Evolutionary conservation across 2,797 vertebrate genomes (phyloP), one percentile per base, ranked within the genome.

Genomic region (Sebastes flavidus): DNA sequence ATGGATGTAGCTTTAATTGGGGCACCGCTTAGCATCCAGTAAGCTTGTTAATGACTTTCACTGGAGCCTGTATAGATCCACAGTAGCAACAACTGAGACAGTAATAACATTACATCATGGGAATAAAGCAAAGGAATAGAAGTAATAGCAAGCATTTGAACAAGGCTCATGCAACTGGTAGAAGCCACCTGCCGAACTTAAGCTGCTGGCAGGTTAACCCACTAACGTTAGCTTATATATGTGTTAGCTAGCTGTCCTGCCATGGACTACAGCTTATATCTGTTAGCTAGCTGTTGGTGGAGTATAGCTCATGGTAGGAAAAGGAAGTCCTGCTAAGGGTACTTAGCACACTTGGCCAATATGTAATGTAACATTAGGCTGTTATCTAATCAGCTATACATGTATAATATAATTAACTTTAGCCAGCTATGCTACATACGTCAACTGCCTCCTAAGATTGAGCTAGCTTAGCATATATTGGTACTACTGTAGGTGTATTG

Each of bases 31-130:
- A 70, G 22, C 60, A 22, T 13, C n/a, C 24, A 52, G 18, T 62
- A 63, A 74, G 36, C 60, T 20, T 3, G 66, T 77, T 75, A 61
- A 71, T 62, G 77, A 58, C 65, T 71, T 58, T 67, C 55, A 71
- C 52, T 38, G 2, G 4, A 2, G 29, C 25, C 11, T 9, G 1
- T 34, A 16, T 2, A 10, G 1, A 55, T 2, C 2, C 29, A 60
- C 34, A 25, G 18, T 18, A 58, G 10, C 2, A 18, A 25, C 60
- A 59, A 20, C 29, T 1, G 13, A 14, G 13, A 20, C 20, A 14
- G 20, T 42, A n/a, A 46, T 46, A 46, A 46, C 42, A 11, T 5
- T 29, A 8, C 11, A 74, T 16, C 18, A 29, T 8, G 5, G 3
- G 13, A 38, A 5, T 7, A n/a, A 22, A 20, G 24, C 36, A 16